Evolutionary conservation across 2,113 vertebrate genomes (phyloP), one percentile per base, ranked within the genome.

Genomic region (Terrapene triunguis): DNA sequence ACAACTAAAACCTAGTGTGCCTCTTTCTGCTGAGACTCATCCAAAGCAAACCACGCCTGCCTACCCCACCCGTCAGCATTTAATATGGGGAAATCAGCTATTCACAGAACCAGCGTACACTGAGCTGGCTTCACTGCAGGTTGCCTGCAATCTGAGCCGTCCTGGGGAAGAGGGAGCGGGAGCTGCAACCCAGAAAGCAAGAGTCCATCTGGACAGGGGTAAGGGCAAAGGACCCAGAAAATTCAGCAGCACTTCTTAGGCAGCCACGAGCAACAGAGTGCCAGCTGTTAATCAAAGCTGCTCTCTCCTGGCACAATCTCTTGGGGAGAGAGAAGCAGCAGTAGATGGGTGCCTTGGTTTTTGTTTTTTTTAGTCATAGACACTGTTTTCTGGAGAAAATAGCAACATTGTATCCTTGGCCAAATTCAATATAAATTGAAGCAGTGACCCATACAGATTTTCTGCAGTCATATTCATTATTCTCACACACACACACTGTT

Each of bases 401-500:
- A 65, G 62, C 62, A 65, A 65, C 32, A 8, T 57, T 82, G 8
- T 29, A 2, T 69, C 6, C 9, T 32, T 53, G 10, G 13, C 1
- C 8, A 62, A 74, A 89, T 55, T 62, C 21, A 80, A 84, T 86
- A 25, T 4, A n/a, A 1, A 3, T 85, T 69, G 90, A 42, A 2
- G 9, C 2, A 65, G 0, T 8, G 12, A 62, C 1, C 10, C 12
- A 47, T 13, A 1, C 88, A 82, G 55, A 22, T 0, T 42, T 2
- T 1, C 14, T 85, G 10, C 5, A 12, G 2, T 47, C 50, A 76
- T 1, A 88, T 3, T 5, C 11, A 2, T 65, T 89, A 22, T 16
- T 2, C 65, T 21, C 8, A 3, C 32, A 72, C 29, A 24, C 5
- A 82, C 50, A 16, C 16, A 35, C 9, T 16, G 12, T 32, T 74